A percentile compares a stretch with the other conserved stretches of the same genome.
Conservation (phyloP, 2,797 vertebrate species). For the Phoeniculus purpureus region DNA sequence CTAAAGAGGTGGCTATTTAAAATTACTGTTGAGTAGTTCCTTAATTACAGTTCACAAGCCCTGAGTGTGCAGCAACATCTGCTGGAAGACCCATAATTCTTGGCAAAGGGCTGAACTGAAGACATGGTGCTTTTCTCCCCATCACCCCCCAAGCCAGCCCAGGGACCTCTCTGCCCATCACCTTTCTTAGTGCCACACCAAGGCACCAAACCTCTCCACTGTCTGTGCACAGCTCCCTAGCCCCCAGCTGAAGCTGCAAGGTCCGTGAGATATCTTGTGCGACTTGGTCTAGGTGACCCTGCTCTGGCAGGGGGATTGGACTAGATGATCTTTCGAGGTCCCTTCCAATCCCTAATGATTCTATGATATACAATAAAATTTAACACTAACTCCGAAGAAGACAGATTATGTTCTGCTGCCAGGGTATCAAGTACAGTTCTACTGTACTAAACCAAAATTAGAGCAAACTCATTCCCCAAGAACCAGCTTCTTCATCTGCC, state of each 20-base stretch:
- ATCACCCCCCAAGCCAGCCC: rapidly evolving
- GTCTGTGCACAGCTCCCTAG: background rate
- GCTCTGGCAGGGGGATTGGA: no score
- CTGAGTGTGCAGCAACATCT: background rate
- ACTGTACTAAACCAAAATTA: slow-evolving; percentile 60
- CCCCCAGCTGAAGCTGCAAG: background rate
- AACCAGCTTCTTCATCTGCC: background rate
- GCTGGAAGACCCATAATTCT: background rate
- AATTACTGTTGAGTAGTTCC: background rate
- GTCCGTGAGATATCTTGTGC: background rate
- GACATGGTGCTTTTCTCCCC: rapidly evolving
- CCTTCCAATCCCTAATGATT: no score
- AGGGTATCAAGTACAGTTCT: slow-evolving; percentile 29
- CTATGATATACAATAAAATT: slow-evolving; percentile 68
- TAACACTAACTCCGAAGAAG: slow-evolving; percentile 64
- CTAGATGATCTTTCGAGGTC: no score
- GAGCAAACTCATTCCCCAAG: slow-evolving; percentile 39
- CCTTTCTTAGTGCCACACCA: background rate
- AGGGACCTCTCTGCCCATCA: background rate
- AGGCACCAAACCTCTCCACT: background rate
- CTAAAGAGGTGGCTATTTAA: background rate
- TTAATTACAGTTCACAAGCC: slow-evolving; percentile 1
- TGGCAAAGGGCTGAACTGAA: background rate
- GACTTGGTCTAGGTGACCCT: no score
- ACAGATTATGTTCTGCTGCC: slow-evolving; percentile 7